Evolutionary conservation across 2,888 invertebrate genomes (phyloP), one percentile per base, ranked within the genome.

Genomic region (Drepanosiphum platanoidis): DNA sequence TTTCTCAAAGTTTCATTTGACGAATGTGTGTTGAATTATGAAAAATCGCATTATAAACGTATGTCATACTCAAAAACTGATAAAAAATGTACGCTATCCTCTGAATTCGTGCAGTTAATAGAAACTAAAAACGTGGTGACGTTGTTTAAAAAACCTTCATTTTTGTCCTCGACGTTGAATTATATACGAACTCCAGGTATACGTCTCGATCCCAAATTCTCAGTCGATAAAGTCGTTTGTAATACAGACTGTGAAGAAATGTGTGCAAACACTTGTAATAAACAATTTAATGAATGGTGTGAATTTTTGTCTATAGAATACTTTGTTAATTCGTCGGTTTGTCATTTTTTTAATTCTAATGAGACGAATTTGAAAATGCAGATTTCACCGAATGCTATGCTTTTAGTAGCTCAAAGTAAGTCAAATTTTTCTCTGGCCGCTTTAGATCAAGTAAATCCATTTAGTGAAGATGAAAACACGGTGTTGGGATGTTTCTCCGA

Each of bases 61-160:
- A 71, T 71, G 71, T 39, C 71, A 7, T 71, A 71, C 8, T 39
- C 13, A 18, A 39, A 27, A 36, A 22, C 3, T 7, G 42, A 39
- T 27, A 39, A n/a, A 15, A 27, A n/a, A 13, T 71, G 71, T 27
- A 27, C 13, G 9, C 39, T 71, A 8, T 71, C 71, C 9, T 39
- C 36, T n/a, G 71, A 77, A 34, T 32, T 58, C 8, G 75, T 77
- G 13, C 22, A 36, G 32, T 8, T 77, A 13, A n/a, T 32, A 5
- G 79, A 52, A 15, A 71, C 3, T n/a, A 34, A 58, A n/a, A 75
- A 75, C 18, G 34, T 46, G 7, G 36, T 86, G 0, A 86, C 86
- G 3, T 34, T 61, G 8, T 86, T 86, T 22, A 86, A 86, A 36
- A 86, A 86, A 74, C 86, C 86, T 39, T 30, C 32, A 30, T 64